Conservation (phyloP, 2,888 invertebrate species). For the Lingula anatina region DNA sequence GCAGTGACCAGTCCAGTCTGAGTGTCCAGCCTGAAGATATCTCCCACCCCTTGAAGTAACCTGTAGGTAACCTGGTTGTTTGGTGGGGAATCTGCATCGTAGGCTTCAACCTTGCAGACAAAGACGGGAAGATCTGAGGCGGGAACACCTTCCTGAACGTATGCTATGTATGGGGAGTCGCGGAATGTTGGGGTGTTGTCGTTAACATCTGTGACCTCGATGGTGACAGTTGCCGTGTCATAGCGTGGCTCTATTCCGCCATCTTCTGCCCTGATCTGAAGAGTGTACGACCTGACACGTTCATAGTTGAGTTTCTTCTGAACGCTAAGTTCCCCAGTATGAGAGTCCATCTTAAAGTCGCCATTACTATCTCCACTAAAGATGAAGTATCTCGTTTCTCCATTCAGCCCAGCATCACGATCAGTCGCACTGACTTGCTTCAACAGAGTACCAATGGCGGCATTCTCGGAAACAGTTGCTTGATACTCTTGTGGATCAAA, state of each 20-base stretch:
- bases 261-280: slow-evolving; percentile 78
- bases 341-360: slow-evolving; percentile 60
- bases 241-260: slow-evolving; percentile 58
- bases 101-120: slow-evolving; percentile 68
- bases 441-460: slow-evolving; percentile 87
- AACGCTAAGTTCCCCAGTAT: slow-evolving; percentile 83
- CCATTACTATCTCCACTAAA: slow-evolving; percentile 68
- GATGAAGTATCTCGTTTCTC: slow-evolving; percentile 87
- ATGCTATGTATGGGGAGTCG: slow-evolving; percentile 89
- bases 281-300: slow-evolving; percentile 74
- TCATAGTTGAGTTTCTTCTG: slow-evolving; percentile 92
- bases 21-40: slow-evolving; percentile 65
- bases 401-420: slow-evolving; percentile 71
- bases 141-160: slow-evolving; percentile 71
- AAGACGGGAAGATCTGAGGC: slow-evolving; percentile 55
- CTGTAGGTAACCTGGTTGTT: slow-evolving; percentile 89
- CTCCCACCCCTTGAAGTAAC: slow-evolving; percentile 84
- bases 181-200: slow-evolving; percentile 89
- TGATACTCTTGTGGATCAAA: slow-evolving; percentile 69
- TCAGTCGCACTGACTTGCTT: slow-evolving; percentile 66
- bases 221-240: slow-evolving; percentile 69
- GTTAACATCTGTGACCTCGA: slow-evolving; percentile 84
- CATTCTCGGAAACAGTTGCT: slow-evolving; percentile 77
- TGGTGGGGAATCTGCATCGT: slow-evolving; percentile 85
- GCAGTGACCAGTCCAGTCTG: slow-evolving; percentile 60